Conservation (phyloP, 1,140 invertebrate species). For the Drosophila nigrodunni region DNA sequence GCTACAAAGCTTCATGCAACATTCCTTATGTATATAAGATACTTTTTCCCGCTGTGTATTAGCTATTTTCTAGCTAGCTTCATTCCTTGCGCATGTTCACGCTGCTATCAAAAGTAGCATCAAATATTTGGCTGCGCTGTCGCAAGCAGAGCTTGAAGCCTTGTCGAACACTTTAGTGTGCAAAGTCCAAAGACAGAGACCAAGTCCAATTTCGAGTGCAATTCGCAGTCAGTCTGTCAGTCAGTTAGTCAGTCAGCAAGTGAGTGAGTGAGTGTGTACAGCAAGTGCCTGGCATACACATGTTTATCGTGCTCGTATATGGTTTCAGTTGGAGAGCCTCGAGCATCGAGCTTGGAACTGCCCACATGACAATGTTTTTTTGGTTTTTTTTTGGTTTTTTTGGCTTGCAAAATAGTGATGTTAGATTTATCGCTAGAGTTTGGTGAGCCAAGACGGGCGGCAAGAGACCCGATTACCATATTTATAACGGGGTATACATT, state of each 20-base stretch:
- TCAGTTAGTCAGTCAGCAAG: constrained; percentile 55
- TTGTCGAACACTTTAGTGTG: constrained; percentile 12
- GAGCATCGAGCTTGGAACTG: constrained; percentile 32
- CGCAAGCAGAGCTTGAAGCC: constrained; percentile 51
- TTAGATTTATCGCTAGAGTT: constrained; percentile 63
- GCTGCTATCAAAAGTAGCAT: too few relatives aligned
- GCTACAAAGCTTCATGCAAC: too few relatives aligned
- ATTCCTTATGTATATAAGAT: too few relatives aligned
- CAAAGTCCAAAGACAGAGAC: background rate
- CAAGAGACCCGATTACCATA: constrained; percentile 65
- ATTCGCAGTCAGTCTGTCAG: constrained; percentile 4
- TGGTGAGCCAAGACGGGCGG: constrained; percentile 10
- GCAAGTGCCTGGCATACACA: constrained; percentile 79
- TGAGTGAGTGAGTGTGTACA: constrained; percentile 58
- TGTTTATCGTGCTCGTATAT: constrained; percentile 54
- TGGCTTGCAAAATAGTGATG: constrained; percentile 75
- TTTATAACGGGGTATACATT: constrained; percentile 56
- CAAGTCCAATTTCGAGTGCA: background rate
- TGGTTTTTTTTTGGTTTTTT: background rate
- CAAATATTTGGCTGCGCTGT: constrained; percentile 35
- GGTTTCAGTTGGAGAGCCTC: constrained; percentile 24
- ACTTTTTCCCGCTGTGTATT: too few relatives aligned
- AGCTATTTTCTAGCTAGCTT: too few relatives aligned
- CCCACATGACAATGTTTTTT: constrained; percentile 57
- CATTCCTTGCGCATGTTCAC: too few relatives aligned